Base-by-base conservation (phyloP, 2,113 vertebrate species). In the Microtus oregoni region DNA sequence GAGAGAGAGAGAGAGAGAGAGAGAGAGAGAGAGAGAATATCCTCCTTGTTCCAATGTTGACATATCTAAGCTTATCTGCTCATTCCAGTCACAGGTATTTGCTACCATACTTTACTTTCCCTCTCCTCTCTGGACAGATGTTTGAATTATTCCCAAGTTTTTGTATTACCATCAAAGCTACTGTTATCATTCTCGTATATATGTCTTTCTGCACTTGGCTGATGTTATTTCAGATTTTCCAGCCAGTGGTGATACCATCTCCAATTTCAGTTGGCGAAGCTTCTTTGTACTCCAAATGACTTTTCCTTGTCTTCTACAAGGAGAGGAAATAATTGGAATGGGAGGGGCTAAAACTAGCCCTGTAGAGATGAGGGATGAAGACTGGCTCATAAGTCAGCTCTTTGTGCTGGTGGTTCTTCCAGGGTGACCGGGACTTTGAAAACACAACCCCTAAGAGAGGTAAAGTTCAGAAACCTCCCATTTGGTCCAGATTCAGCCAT, bases 141-240 rank as follows among this genome's bases (percentile, higher is more conserved):
- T 12, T 28, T 41, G 19, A 17, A 47, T 44, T 4, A 19, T 38
- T 68, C 77, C 32, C 55, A 79, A 63, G 30, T 26, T 78, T 86
- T 95, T 82, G 22, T 35, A 5, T 89, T 55, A 26, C 17, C 61
- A 1, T 50, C 55, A 86, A 67, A 72, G 87, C 20, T 75, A 32
- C 24, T 19, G 8, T 78, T 93, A 78, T 35, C 14, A 70, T 75
- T 83, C 86, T 88, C 7, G 0, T 44, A 10, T 0, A 0, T 38
- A 76, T 32, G 35, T 87, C 79, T 35, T 13, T 92, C 30, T 11
- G 17, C 30, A 75, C 7, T n/a, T 68, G 14, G 61, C 89, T 72
- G 32, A 75, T 70, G 3, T 76, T 90, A 83, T 70, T 83, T 55
- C 79, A 26, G 13, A 3, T 89, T 86, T 93, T 92, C 24, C 86